Evolutionary conservation across 2,113 vertebrate genomes (phyloP).

Genomic region (Pachyramphus minor): DNA sequence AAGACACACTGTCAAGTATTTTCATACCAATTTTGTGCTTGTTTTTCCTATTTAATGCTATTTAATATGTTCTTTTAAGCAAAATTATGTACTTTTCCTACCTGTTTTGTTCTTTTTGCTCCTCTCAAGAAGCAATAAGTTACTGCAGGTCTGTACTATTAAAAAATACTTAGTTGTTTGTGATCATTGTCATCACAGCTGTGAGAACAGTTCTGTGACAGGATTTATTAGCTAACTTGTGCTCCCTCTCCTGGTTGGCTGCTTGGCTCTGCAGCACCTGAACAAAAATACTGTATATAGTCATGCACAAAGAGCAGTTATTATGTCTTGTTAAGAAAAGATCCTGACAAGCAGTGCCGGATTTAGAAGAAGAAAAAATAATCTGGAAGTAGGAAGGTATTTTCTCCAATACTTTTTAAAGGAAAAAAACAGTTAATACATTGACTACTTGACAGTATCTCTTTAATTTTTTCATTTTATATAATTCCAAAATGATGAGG

Average conservation of each 20-base stretch:
- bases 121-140: not conserved
- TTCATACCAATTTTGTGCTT: not conserved
- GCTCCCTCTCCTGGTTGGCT: conserved; percentile 38
- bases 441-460: not conserved
- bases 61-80: not conserved
- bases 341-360: not conserved
- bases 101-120: not conserved
- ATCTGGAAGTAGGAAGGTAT: not conserved
- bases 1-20: conserved; percentile 17
- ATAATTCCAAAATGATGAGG: not conserved
- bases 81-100: not conserved
- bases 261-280: conserved; percentile 28
- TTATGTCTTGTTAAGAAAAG: not conserved
- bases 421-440: not conserved
- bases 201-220: not conserved
- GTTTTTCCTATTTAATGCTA: not conserved
- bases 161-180: conserved; percentile 15
- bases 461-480: conserved; percentile 1
- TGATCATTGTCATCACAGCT: not conserved
- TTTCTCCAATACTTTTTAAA: not conserved
- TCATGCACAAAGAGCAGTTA: not conserved
- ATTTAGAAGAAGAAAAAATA: not conserved
- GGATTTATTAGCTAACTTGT: conserved; percentile 12
- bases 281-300: not conserved
- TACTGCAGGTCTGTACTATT: not conserved